Evolutionary conservation across 2,888 invertebrate species (phyloP), one percentile per base, ranked within the genome.

Genomic region (Muschampia plurimacula): DNA sequence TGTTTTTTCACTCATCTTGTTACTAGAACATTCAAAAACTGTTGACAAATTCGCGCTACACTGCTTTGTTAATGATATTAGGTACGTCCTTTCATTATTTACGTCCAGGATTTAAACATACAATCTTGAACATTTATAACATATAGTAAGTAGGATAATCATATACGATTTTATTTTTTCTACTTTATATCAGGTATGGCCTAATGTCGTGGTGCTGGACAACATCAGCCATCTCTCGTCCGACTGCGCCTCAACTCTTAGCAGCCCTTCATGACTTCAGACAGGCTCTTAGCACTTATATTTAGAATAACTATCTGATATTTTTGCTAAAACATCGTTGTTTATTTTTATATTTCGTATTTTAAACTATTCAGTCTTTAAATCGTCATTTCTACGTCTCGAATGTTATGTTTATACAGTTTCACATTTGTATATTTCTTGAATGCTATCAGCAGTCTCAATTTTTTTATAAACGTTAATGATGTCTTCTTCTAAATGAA

Each of bases 171-270:
- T 12, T 59, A 4, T 59, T 2, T 12, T 59, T 60, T n/a, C 6
- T 32, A 32, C 7, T 12, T 57, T 57, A 4, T 28, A 57, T 28
- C 57, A 57, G 96, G 86, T 97, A 96, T 82, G 96, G 96, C 64
- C 93, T 97, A 74, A 97, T 97, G 97, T 96, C 96, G 6, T 96
- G 96, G 89, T 97, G 97, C 81, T 97, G 97, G 97, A 89, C 96
- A n/a, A 91, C 95, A 28, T 92, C 95, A 62, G 93, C 96, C 0
- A 91, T 95, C 66, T 95, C 96, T 76, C 92, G 97, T 60, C 97
- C 97, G 0, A 96, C 96, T 12, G 95, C 96, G 79, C 96, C 96
- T 52, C 96, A 97, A 83, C 95, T 97, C 5, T 89, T 96, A 74
- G 96, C 96, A 49, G 97, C 96, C 77, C 94, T 97, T 59, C 96